Evolutionary conservation across 2,888 invertebrate species (phyloP).

Genomic region (Caenorhabditis afra): DNA sequence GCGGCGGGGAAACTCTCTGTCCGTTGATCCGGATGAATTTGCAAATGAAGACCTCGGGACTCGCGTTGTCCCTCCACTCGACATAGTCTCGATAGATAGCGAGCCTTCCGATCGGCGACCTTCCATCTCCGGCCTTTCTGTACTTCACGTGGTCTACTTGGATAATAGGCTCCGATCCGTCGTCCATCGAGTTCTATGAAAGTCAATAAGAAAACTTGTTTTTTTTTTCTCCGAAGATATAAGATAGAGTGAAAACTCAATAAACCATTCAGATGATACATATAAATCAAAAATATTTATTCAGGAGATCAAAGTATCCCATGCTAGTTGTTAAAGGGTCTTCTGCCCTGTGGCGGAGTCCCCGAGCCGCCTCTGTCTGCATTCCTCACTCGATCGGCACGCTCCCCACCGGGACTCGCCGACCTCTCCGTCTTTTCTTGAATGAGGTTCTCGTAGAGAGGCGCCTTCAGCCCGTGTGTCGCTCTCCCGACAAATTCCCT

Average conservation of each 20-base stretch:
- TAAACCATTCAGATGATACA: not conserved
- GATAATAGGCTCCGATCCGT: conserved; percentile 59
- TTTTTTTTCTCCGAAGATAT: too few species aligned
- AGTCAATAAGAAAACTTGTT: too few species aligned
- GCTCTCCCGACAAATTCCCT: conserved; percentile 60
- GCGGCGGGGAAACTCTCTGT: conserved; percentile 95
- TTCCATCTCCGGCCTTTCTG: conserved; percentile 73
- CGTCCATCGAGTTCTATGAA: conserved; percentile 50
- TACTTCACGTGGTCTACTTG: conserved; percentile 76
- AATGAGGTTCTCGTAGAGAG: conserved; percentile 31
- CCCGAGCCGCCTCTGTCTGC: conserved; percentile 41
- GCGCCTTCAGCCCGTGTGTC: conserved; percentile 42
- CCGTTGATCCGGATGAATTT: conserved; percentile 81
- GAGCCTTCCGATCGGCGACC: conserved; percentile 75
- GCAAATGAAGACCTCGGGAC: conserved; percentile 65
- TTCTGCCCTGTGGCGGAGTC: conserved; percentile 43
- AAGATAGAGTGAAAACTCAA: not conserved
- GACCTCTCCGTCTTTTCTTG: conserved; percentile 8
- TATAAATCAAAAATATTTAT: not conserved
- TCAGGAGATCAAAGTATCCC: conserved; percentile 2
- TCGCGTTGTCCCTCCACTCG: conserved; percentile 74
- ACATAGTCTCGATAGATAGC: conserved; percentile 71
- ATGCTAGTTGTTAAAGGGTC: conserved; percentile 13
- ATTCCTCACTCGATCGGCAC: conserved; percentile 28
- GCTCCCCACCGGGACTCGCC: conserved; percentile 10